These are phyloP conservation scores for Siniperca chuatsi DNA, from an alignment of 2,113 vertebrate genomes.

Conservation along the genomic window DNA sequence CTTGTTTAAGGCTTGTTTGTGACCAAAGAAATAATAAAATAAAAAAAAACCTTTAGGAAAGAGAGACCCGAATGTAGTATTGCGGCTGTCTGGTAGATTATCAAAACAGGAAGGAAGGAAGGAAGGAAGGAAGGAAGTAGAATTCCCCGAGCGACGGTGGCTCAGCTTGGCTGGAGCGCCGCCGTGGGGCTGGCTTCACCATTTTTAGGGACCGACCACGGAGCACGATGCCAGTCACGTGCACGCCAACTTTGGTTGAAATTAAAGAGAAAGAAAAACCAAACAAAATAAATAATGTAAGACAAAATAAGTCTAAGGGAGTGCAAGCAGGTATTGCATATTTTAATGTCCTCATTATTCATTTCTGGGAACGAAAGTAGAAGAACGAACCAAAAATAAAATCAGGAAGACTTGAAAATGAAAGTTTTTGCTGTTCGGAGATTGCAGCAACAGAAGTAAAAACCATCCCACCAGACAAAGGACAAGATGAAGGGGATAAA, in stretches of 20 bases:
- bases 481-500: conserved; percentile 79
- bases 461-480: conserved; percentile 85
- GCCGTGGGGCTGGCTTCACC: conserved; percentile 42
- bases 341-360: conserved; percentile 81
- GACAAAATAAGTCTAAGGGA: conserved; percentile 88
- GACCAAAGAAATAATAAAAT: conserved; percentile 82
- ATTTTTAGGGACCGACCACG: conserved; percentile 83
- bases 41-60: conserved; percentile 47
- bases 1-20: conserved; percentile 94
- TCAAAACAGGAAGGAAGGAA: conserved; percentile 33
- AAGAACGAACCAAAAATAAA: conserved; percentile 5
- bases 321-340: conserved; percentile 99
- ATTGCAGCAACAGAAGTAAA: conserved; percentile 92
- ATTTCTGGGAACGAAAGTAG: conserved; percentile 86
- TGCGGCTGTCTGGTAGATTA: conserved; percentile 51
- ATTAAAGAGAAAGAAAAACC: conserved; percentile 79
- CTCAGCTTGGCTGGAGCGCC: conserved; percentile 50
- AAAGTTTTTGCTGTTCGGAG: conserved; percentile 80
- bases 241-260: conserved; percentile 93
- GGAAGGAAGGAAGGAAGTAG: conserved; percentile 7
- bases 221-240: conserved; percentile 88
- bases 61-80: conserved; percentile 56
- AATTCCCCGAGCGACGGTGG: conserved; percentile 19
- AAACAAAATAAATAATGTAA: conserved; percentile 70
- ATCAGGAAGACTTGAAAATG: conserved; percentile 73